Percentiles rank a stretch among this genome's conserved stretches.
These are phyloP conservation scores for Ceryle rudis DNA, from an alignment of 2,797 vertebrate species.

Conservation along the genomic window DNA sequence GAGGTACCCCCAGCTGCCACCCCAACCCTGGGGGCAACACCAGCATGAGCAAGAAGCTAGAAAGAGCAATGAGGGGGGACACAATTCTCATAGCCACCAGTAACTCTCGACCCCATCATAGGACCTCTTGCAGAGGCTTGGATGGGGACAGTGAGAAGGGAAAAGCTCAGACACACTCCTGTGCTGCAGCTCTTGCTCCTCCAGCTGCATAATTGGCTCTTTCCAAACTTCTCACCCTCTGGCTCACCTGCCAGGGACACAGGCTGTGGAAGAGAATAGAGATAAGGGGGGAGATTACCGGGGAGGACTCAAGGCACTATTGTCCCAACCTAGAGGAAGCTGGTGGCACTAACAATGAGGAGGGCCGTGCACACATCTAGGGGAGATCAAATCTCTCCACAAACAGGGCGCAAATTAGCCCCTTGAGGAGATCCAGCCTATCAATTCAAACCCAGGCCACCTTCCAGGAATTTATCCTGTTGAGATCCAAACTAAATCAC, in stretches of 20 bases:
- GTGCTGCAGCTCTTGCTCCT: neutral
- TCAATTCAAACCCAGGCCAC: neutral
- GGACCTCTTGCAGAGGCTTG: neutral
- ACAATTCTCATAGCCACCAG: neutral
- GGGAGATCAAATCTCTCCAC: conserved; percentile 33
- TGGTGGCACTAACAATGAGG: conserved; percentile 35
- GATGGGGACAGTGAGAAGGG: rapidly evolving
- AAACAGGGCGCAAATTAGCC: conserved; percentile 16
- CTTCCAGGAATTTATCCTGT: neutral
- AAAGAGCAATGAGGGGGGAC: neutral
- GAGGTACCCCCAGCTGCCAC: neutral
- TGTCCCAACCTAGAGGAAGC: conserved; percentile 13
- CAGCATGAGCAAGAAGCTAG: neutral
- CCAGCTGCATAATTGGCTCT: neutral
- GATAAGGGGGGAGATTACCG: conserved; percentile 48
- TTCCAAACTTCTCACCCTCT: conserved; percentile 1
- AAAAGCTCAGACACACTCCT: rapidly evolving
- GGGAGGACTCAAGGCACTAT: neutral
- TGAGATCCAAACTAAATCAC: conserved; percentile 3
- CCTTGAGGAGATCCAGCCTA: neutral
- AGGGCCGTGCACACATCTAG: neutral
- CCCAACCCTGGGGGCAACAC: neutral
- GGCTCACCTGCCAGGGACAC: neutral
- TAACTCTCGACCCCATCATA: rapidly evolving
- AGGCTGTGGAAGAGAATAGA: conserved; percentile 8